Percentiles rank a stretch among this genome's conserved stretches.
Conservation (phyloP, 2,888 invertebrate genomes). For the Callyntrura guangdongensis region DNA sequence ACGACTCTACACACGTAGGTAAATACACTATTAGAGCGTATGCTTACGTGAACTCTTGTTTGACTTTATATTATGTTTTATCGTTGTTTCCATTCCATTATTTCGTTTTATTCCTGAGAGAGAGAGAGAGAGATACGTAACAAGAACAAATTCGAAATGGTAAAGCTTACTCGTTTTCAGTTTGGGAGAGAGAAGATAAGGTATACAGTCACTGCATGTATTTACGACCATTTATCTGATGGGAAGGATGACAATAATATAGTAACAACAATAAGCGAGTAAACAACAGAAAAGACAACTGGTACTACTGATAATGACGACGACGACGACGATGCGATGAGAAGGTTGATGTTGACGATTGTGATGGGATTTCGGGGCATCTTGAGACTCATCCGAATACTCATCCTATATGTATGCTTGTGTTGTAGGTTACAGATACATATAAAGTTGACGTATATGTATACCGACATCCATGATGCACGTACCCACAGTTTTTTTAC, state of each 20-base stretch:
- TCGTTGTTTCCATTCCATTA: conserved; percentile 47
- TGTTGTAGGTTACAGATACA: not conserved
- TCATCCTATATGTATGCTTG: conserved; percentile 25
- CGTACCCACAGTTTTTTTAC: not conserved
- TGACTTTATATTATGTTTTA: conserved; percentile 5
- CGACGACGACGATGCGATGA: conserved; percentile 30
- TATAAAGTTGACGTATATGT: not conserved
- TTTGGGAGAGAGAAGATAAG: conserved; percentile 30
- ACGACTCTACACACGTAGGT: not conserved
- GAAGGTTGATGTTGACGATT: conserved; percentile 22
- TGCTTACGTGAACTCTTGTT: not conserved
- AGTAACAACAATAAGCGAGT: conserved; percentile 49
- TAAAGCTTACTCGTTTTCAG: conserved; percentile 42
- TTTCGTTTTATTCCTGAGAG: conserved; percentile 18
- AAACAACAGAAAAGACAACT: conserved; percentile 55
- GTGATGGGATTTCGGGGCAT: conserved; percentile 79
- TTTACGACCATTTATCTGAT: conserved; percentile 64
- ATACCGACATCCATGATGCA: not conserved
- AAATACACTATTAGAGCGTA: conserved; percentile 16
- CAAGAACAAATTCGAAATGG: conserved; percentile 54
- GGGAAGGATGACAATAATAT: conserved; percentile 64
- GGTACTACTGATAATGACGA: conserved; percentile 56
- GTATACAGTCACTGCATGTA: conserved; percentile 10
- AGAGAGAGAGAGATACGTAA: conserved; percentile 22
- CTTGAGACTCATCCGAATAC: conserved; percentile 66